Conservation (phyloP, 1,140 invertebrate genomes). For the Diachasma alloeum region DNA sequence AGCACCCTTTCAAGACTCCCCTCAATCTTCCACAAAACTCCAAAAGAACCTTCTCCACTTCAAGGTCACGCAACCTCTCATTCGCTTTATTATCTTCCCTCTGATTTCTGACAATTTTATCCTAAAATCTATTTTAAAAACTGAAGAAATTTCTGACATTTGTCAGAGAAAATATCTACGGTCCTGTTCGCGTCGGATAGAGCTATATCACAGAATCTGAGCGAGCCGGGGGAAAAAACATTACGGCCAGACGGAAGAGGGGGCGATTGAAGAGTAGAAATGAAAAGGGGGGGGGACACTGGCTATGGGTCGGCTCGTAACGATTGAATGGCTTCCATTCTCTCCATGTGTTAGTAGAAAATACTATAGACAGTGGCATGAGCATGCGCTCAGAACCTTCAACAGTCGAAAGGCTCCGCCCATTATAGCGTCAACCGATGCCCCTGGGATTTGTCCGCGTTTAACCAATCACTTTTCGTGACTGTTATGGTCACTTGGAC, state of each 20-base stretch:
- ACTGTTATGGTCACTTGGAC: background rate
- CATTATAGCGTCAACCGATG: constrained; percentile 45
- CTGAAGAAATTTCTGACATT: background rate
- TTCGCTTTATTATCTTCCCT: background rate
- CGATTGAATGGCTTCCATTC: constrained; percentile 25
- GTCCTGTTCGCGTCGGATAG: background rate
- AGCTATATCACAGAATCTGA: background rate
- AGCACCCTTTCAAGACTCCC: background rate
- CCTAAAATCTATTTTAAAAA: background rate
- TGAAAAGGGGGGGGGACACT: background rate
- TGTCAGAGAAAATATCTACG: background rate
- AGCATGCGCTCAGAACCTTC: background rate
- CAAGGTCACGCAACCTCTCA: background rate
- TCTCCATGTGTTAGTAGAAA: background rate
- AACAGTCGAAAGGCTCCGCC: constrained; percentile 45
- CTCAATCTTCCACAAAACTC: background rate
- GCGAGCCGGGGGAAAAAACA: background rate
- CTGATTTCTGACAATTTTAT: background rate
- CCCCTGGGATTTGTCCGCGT: constrained; percentile 59
- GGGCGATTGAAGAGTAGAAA: background rate
- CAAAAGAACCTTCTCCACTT: background rate
- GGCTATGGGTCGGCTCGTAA: constrained; percentile 21
- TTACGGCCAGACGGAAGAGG: background rate
- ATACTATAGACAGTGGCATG: background rate
- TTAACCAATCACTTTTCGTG: constrained; percentile 48